Base-by-base conservation (phyloP, 2,113 vertebrate species). In the Aptenodytes patagonicus region DNA sequence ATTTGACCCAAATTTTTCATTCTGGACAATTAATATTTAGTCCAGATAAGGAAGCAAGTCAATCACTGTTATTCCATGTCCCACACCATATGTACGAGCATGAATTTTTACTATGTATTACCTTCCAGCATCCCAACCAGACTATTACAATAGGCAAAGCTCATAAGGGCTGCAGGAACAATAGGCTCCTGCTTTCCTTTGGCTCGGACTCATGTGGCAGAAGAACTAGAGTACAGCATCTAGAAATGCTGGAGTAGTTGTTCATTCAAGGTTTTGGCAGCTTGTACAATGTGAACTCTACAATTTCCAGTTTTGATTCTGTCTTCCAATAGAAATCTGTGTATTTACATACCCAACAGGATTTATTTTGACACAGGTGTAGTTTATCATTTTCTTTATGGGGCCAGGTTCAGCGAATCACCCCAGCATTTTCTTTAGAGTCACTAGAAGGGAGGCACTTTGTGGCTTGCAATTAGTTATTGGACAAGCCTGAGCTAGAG, bases 141-240 rank as follows among this genome's bases (percentile, higher is more conserved):
- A 46, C 55, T 58, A 1, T 47, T 72, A 28, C 1, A 38, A 10
- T 9, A 78, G 64, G 32, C 42, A 87, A 13, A 81, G 20, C 66
- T 84, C 0, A 0, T 32, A 57, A 46, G 38, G 28, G 15, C 40
- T 51, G 32, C 19, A 28, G 54, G 40, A 81, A 10, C 11, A 54
- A 42, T 3, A 58, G 38, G 4, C 20, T 81, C 13, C 77, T 86
- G 65, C 65, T 62, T 90, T 82, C 32, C 52, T 89, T 81, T 89
- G 55, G 7, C 61, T 89, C 0, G 0, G 8, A 9, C 26, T 65
- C 19, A 9, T 22, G 0, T 65, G 71, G 40, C 47, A 69, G 73
- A 83, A 71, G 36, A 73, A 10, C 34, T 90, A 1, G 21, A 73
- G 13, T 19, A 17, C 36, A 52, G 11, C 1, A 3, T 65, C 66